Base-by-base conservation (phyloP, 2,113 vertebrate genomes). In the Gnathonemus longibarbis region DNA sequence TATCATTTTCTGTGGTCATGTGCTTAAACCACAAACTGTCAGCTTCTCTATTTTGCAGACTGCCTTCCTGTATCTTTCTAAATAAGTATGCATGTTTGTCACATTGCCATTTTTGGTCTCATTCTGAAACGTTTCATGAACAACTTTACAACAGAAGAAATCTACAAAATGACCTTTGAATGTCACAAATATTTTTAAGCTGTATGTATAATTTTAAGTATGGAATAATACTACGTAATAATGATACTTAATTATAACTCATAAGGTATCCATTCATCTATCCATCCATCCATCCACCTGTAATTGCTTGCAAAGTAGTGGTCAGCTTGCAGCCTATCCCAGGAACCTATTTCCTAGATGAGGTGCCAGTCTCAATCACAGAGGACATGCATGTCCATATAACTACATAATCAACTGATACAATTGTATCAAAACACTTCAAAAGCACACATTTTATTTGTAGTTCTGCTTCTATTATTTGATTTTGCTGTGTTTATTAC, bases 1-100 rank as follows among this genome's bases (percentile, higher is more conserved):
- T 5, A 35, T 87, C 89, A 90, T 58, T 15, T 21, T 27, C 62
- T 53, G n/a, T 45, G 85, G 83, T 91, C 90, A 91, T 89, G 88
- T 86, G 85, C 49, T 89, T 88, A 9, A 94, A 94, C 94, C 93
- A 94, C 94, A 94, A 90, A 87, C 88, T 89, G 74, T 21, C 84
- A 91, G 19, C 46, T 49, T 87, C 86, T 74, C 86, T 53, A 7
- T 80, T 53, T 90, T 52, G 19, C 84, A n/a, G 27, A 9, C 70
- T 83, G 45, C 7, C 48, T 89, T 84, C 17, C 62, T 86, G 74
- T 39, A 56, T 70, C 62, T 80, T 80, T 80, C 15, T 80, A 80
- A 39, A 80, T 80, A 17, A 80, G 13, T 19, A 35, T 19, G 74
- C 13, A 42, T 85, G 42, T 58, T 87, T 87, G 49, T 52, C 74